Base-by-base conservation (phyloP, 2,888 invertebrate genomes). In the Cheilosia impressa region DNA sequence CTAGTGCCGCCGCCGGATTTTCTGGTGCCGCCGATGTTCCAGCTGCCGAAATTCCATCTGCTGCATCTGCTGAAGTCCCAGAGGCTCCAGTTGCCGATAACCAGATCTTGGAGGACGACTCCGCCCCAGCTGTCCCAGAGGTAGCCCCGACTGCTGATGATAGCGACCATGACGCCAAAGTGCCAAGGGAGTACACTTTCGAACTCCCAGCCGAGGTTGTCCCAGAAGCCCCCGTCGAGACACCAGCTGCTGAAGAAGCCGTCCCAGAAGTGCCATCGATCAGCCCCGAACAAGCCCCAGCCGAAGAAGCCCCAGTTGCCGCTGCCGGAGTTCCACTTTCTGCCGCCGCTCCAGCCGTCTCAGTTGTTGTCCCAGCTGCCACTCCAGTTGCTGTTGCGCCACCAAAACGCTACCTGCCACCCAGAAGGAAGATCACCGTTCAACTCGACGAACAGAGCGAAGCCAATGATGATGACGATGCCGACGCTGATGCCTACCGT, bases 391-490 rank as follows among this genome's bases (percentile, higher is more conserved):
- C 88, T 22, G 57, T 52, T 3, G 78, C 71, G 5, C 87, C 87
- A 62, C 88, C 88, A 75, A 90, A 88, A 77, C 91, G 91, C 87
- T 91, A 91, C 83, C 88, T 92, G 87, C 92, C 91, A 55, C 88
- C 91, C 84, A 90, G 89, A 76, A 91, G 90, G 89, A 91, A 90
- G 89, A 90, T 91, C 65, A 89, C 89, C 77, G 91, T 91, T 68
- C 91, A 90, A 87, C 88, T 92, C 65, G 91, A 91, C 13, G 90
- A 90, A 80, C 89, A 91, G 19, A 88, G 89, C 73, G 91, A 90
- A 65, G 90, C 89, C n/a, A 85, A 88, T 38, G 87, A 89, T 47
- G 89, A 89, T 22, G 89, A 89, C 55, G 90, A 90, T 81, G 89
- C 87, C 34, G 90, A 90, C 22, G 88, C 82, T 15, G 87, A 89